phyloP scores from a whole-genome alignment of 2,888 invertebrate species.

The Amaurobius ferox region DNA sequence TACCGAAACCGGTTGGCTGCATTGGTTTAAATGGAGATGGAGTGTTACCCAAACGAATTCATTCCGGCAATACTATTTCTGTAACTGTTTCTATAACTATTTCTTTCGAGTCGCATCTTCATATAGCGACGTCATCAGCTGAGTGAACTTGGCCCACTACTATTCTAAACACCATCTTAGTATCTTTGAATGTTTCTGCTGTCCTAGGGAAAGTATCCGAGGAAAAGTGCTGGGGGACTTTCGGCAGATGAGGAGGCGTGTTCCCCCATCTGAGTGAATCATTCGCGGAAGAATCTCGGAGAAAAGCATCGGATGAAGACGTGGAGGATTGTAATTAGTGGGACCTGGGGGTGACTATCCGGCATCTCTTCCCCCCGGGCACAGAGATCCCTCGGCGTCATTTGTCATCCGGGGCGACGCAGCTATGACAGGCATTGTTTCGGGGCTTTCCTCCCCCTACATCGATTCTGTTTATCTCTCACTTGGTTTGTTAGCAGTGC shows the following conservation, averaged over 20 bases:
- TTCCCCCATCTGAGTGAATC: constrained; percentile 33
- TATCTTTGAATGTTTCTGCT: constrained; percentile 13
- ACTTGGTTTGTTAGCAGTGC: constrained; percentile 31
- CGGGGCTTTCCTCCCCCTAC: constrained; percentile 23
- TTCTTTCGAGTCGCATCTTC: too few relatives aligned
- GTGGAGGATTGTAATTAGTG: constrained; percentile 67
- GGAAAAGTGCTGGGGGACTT: constrained; percentile 15
- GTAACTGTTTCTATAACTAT: too few relatives aligned
- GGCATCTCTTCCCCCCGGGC: constrained; percentile 23
- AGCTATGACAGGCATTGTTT: constrained; percentile 71
- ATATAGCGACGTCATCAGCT: too few relatives aligned
- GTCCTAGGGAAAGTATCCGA: constrained; percentile 12
- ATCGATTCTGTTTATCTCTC: constrained; percentile 68
- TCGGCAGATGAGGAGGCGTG: constrained; percentile 30
- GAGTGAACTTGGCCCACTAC: too few relatives aligned
- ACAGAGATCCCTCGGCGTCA: constrained; percentile 43
- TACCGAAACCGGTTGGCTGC: too few relatives aligned
- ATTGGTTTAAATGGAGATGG: too few relatives aligned
- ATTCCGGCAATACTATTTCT: too few relatives aligned
- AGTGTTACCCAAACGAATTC: too few relatives aligned
- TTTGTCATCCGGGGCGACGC: constrained; percentile 64
- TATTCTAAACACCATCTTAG: constrained; percentile 16
- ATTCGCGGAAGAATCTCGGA: constrained; percentile 53
- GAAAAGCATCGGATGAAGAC: constrained; percentile 65
- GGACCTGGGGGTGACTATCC: constrained; percentile 24